Evolutionary conservation across 1,140 invertebrate genomes (phyloP).

Genomic region (Heliconius congener): DNA sequence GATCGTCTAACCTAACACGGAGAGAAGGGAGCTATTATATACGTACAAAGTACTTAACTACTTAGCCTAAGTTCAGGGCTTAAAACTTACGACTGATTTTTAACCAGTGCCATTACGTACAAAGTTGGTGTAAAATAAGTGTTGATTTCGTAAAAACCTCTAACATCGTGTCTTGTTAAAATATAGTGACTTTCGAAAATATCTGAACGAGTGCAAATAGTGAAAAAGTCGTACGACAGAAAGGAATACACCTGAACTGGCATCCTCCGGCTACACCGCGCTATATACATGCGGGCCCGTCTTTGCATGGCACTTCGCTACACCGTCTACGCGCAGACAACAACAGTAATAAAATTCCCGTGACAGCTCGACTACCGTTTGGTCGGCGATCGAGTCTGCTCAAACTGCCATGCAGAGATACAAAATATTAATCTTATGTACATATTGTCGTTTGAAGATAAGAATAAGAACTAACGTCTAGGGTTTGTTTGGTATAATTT

Average conservation of each 20-base stretch:
- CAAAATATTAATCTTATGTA: conserved; percentile 82
- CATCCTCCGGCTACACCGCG: conserved; percentile 38
- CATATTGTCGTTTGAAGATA: conserved; percentile 82
- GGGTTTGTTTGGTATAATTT: conserved; percentile 46
- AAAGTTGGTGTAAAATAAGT: conserved; percentile 76
- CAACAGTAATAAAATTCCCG: conserved; percentile 28
- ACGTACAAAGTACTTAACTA: conserved; percentile 74
- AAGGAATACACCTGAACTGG: conserved; percentile 57
- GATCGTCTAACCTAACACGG: conserved; percentile 76
- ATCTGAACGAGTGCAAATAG: conserved; percentile 73
- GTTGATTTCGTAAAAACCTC: conserved; percentile 68
- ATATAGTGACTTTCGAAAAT: conserved; percentile 66
- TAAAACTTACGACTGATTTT: conserved; percentile 71
- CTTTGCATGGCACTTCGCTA: conserved; percentile 62
- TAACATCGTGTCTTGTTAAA: conserved; percentile 69
- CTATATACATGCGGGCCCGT: conserved; percentile 32
- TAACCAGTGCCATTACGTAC: conserved; percentile 74
- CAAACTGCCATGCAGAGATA: conserved; percentile 65
- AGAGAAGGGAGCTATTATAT: conserved; percentile 74
- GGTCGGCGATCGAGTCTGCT: conserved; percentile 31
- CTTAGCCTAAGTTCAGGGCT: conserved; percentile 67
- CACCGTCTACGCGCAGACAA: conserved; percentile 21
- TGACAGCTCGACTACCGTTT: conserved; percentile 22
- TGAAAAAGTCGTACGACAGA: conserved; percentile 67
- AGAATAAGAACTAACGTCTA: conserved; percentile 75